Base-by-base conservation (phyloP, 2,113 vertebrate genomes). In the Ivindomyrus marchei region DNA sequence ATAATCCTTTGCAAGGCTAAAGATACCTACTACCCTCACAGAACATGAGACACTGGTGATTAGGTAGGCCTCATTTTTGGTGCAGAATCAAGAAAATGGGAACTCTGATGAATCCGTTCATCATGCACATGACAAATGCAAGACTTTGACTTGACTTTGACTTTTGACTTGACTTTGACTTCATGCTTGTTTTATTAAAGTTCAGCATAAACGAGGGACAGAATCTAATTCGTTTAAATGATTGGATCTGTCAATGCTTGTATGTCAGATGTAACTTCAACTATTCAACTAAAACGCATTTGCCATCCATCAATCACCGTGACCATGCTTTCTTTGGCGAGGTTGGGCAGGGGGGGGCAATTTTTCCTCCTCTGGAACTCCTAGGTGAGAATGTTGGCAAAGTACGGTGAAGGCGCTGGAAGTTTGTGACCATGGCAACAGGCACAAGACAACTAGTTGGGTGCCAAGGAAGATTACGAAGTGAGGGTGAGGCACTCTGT, bases 401-500 rank as follows among this genome's bases (percentile, higher is more conserved):
- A 88, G 86, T 90, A 90, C 90, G 80, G 89, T 85, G 90, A 91
- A 92, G 91, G 92, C 93, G 94, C 94, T 92, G 92, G 91, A 62
- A 53, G 39, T 88, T 5, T 90, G 94, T 93, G 84, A 88, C 94
- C 90, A 50, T 93, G 77, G 94, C 91, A 91, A 94, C 90, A 80
- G 91, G 92, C 93, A 94, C 93, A 95, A 52, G 52, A 92, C 88
- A 66, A 50, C 53, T 42, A 85, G 7, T 31, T 39, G 1, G 89
- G 49, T 87, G 94, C 92, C 94, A 94, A 94, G 92, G 93, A 91
- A 91, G 93, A 94, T 94, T 92, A 90, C 92, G 93, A 90, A 89
- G 90, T 91, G 91, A 74, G 92, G 45, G 88, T 89, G 92, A 93
- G 93, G 93, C 93, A 92, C 91, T 92, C 13, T 87, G 45, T 24